Conservation (phyloP, 2,113 vertebrate genomes). For the Thalassarche chlororhynchos region DNA sequence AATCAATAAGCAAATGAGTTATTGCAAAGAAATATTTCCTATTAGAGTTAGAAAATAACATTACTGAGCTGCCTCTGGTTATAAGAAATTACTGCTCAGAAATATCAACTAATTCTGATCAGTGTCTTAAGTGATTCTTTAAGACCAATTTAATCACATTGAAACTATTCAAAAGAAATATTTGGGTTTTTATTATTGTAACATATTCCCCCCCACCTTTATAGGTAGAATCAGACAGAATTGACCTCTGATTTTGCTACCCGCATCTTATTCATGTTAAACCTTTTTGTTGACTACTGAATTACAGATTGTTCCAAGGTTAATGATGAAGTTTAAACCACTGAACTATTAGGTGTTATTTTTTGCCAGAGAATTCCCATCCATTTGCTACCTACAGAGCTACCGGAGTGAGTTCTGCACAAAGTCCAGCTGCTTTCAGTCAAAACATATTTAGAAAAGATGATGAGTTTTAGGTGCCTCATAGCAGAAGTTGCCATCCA, state of each 20-base stretch:
- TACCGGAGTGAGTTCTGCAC: not conserved
- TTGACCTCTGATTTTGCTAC: not conserved
- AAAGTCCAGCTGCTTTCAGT: not conserved
- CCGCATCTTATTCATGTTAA: not conserved
- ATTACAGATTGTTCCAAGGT: not conserved
- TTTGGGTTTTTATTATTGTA: not conserved
- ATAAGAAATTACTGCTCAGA: not conserved
- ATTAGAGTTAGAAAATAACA: not conserved
- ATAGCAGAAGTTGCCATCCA: not conserved
- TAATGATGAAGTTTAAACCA: not conserved
- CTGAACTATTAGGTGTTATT: not conserved
- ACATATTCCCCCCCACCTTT: not conserved
- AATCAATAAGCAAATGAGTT: not conserved
- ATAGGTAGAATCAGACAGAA: not conserved
- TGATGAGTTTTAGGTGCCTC: not conserved
- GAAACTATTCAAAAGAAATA: not conserved
- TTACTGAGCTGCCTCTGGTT: not conserved
- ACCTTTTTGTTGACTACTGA: not conserved
- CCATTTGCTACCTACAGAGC: not conserved
- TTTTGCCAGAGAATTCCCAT: not conserved
- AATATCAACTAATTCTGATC: not conserved
- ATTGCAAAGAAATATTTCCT: not conserved
- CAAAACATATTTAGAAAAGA: not conserved
- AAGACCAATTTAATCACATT: not conserved
- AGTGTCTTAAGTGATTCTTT: not conserved